Base-by-base conservation (phyloP, 1,140 invertebrate genomes). In the Coenobita brevimanus region DNA sequence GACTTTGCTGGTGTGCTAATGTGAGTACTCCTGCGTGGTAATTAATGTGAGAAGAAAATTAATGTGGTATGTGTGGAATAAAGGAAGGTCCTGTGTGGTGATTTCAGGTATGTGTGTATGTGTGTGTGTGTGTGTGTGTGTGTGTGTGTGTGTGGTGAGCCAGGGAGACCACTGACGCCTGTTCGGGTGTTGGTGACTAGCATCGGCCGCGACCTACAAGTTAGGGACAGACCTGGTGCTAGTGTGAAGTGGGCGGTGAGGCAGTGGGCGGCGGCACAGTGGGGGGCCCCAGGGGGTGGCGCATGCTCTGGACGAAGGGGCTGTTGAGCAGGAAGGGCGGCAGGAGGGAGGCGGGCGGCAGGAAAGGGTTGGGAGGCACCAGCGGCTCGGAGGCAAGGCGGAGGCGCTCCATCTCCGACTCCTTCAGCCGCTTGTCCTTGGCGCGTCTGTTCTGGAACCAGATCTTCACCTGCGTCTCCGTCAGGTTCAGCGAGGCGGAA, bases 381-480 rank as follows among this genome's bases (percentile, higher is more conserved):
- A 85, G 73, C 17, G 82, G 82, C 57, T 85, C 82, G 3, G 82
- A 76, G 27, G 82, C 82, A 1, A 85, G 54, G 17, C 82, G 82
- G 1, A 85, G 71, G 10, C 82, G 50, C 54, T 85, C 82, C 82
- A 85, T 85, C 71, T 85, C 82, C 17, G 71, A 76, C 36, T 85
- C 85, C 85, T 87, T 87, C 15, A 87, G 76, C 13, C 85, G 60
- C 78, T 87, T 87, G 67, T 87, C 85, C 67, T 87, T 87, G 43
- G 85, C 85, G 13, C 85, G 85, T 8, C 85, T 50, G 64, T 87
- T 87, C 50, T 87, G 85, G 64, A 87, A 87, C 85, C 85, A 87
- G 60, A 87, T 87, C 50, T 87, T 87, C 76, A 87, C 85, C 78
- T 87, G 85, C 46, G 85, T 87, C 76, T 87, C 85, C 27, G 85